These are phyloP conservation scores for Tribolium madens DNA, from an alignment of 1,140 invertebrate genomes.

Conservation along the genomic window DNA sequence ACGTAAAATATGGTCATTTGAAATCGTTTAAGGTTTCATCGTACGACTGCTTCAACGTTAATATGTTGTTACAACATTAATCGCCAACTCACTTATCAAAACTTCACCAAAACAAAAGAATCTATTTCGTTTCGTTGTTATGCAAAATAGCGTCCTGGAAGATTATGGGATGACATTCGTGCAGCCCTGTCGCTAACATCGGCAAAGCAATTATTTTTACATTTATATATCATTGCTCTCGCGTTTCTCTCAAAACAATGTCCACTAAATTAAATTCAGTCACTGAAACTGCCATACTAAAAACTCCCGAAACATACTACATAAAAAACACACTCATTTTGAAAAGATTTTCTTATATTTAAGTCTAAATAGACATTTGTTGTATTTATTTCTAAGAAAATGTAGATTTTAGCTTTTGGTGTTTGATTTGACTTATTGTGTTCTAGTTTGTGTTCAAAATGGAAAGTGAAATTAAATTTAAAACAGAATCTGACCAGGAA, in stretches of 20 bases:
- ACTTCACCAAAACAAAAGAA: conserved; percentile 3
- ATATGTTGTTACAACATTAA: conserved; percentile 3
- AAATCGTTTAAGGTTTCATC: conserved; percentile 41
- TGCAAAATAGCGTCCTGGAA: conserved; percentile 1
- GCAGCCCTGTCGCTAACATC: conserved; percentile 11
- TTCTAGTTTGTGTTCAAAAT: conserved; percentile 6
- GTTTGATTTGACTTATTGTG: conserved; percentile 14
- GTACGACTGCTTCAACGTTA: background rate
- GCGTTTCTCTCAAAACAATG: conserved; percentile 3
- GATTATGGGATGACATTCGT: conserved; percentile 14
- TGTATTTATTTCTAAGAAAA: background rate
- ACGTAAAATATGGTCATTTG: conserved; percentile 42
- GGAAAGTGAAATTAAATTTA: conserved; percentile 6
- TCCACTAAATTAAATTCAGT: background rate
- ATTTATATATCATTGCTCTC: conserved; percentile 15
- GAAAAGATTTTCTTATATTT: too few relatives aligned
- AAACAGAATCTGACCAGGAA: conserved; percentile 12
- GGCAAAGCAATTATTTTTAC: conserved; percentile 15
- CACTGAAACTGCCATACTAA: background rate
- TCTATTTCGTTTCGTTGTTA: conserved; percentile 5
- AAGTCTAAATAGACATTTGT: background rate
- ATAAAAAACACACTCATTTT: too few relatives aligned
- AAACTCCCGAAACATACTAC: background rate
- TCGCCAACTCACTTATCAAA: conserved; percentile 1
- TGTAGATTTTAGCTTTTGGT: background rate